Percentiles rank a stretch among this genome's conserved stretches.
Conservation (phyloP, 2,113 vertebrate species). For the Alosa alosa region DNA sequence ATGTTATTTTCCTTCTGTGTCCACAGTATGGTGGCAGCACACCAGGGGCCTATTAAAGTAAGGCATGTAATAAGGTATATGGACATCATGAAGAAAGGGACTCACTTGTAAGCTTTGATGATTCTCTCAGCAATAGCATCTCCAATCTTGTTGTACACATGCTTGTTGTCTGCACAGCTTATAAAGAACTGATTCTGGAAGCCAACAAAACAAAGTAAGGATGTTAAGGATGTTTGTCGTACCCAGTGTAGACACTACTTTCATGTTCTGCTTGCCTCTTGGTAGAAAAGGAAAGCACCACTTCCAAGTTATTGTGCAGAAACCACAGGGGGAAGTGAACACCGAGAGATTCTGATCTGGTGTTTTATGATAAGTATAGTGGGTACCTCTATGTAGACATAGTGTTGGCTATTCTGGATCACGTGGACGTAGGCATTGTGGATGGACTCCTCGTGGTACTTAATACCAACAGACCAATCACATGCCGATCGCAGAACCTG, state of each 20-base stretch:
- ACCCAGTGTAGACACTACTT: not conserved
- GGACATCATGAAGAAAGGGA: not conserved
- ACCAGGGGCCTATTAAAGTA: not conserved
- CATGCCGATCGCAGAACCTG: constrained; percentile 89
- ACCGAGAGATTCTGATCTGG: not conserved
- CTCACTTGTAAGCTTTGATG: constrained; percentile 87
- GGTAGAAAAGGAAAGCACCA: not conserved
- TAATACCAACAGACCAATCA: constrained; percentile 96
- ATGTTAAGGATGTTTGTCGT: not conserved
- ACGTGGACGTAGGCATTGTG: constrained; percentile 80
- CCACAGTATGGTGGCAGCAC: not conserved
- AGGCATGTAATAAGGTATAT: not conserved
- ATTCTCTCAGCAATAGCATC: constrained; percentile 87
- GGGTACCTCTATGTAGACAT: constrained; percentile 89
- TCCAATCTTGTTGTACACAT: constrained; percentile 90
- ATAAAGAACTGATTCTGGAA: constrained; percentile 97
- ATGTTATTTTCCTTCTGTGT: not conserved
- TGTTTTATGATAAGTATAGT: not conserved
- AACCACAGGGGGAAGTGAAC: not conserved
- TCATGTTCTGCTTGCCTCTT: not conserved
- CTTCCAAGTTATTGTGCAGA: not conserved
- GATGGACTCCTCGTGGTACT: constrained; percentile 95
- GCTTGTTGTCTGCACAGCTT: constrained; percentile 89
- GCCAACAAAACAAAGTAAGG: constrained; percentile 24
- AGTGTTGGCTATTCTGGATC: constrained; percentile 89